Evolutionary conservation across 2,113 vertebrate genomes (phyloP), one percentile per base, ranked within the genome.

Genomic region (Bombycilla garrulus): DNA sequence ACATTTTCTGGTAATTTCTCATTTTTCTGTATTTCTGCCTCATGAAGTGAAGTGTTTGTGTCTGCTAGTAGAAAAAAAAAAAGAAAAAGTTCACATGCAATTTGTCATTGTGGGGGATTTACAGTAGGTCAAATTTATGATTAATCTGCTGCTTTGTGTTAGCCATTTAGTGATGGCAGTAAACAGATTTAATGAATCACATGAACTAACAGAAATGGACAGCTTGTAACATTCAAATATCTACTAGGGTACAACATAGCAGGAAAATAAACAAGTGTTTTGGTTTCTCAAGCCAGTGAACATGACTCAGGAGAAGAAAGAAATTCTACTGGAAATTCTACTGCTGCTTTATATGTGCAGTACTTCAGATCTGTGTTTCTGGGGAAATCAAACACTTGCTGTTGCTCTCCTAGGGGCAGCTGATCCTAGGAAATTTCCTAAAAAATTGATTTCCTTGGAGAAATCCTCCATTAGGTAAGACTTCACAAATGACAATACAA

Each of bases 71-170:
- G 26, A 9, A 58, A 58, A 80, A 35, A 69, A 78, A 78, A 54
- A 71, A 80, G 72, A 78, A 54, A 71, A 80, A 72, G 36, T 53
- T 86, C 25, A 57, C 22, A 81, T 60, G 58, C 21, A 79, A 40
- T 84, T 92, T 90, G 88, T 91, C 74, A 83, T 40, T 74, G 71
- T 44, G 80, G 36, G 56, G 54, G 62, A 94, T 88, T 91, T 92
- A 77, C 21, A 85, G 86, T 80, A 93, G 81, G 90, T 86, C 94
- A 88, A 80, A 91, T 77, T 89, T 53, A 78, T 92, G 81, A 92
- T 93, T 92, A 91, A 96, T 78, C 56, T 66, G 25, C 48, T 90
- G 84, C 45, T 88, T 84, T 79, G 82, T 86, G 74, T 81, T 93
- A 90, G 79, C 78, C 77, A 76, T 81, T 95, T 94, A 93, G 86